Evolutionary conservation across 2,797 vertebrate genomes (phyloP).

Genomic region (Pantherophis vulpinus): DNA sequence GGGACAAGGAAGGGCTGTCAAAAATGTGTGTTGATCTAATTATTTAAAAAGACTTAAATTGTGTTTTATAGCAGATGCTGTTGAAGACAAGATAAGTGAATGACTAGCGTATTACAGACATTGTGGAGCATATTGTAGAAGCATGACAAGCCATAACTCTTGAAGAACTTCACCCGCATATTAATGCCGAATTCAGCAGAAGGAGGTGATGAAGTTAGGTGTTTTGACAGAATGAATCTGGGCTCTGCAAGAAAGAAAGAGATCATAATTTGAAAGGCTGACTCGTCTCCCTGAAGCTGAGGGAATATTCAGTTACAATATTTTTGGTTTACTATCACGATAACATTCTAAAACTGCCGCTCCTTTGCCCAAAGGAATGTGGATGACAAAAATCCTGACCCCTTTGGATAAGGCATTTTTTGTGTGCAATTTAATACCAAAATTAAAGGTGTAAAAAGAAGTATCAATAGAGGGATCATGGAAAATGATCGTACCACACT

Average conservation of each 20-base stretch:
- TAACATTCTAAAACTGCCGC: constrained; percentile 4
- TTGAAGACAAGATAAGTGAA: constrained; percentile 52
- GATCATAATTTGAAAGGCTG: constrained; percentile 33
- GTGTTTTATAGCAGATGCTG: constrained; percentile 39
- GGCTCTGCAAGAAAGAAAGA: constrained; percentile 45
- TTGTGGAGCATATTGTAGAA: constrained; percentile 57
- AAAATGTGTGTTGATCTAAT: constrained; percentile 52
- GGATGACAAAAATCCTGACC: constrained; percentile 9
- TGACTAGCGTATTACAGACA: constrained; percentile 54
- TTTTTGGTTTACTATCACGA: constrained; percentile 35
- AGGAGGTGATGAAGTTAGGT: constrained; percentile 57
- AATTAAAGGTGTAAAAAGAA: neutral
- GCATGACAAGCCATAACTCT: constrained; percentile 60
- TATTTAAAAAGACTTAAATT: constrained; percentile 53
- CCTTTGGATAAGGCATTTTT: neutral
- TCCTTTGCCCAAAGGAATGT: neutral
- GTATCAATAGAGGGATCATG: neutral
- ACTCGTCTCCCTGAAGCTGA: neutral
- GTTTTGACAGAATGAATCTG: constrained; percentile 53
- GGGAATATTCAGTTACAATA: constrained; percentile 27
- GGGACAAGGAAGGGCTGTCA: constrained; percentile 42
- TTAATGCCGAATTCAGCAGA: constrained; percentile 47
- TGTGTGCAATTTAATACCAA: neutral
- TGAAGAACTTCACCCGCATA: constrained; percentile 48
- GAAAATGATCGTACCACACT: neutral